Evolutionary conservation across 2,797 vertebrate species (phyloP).

Genomic region (Falco naumanni): DNA sequence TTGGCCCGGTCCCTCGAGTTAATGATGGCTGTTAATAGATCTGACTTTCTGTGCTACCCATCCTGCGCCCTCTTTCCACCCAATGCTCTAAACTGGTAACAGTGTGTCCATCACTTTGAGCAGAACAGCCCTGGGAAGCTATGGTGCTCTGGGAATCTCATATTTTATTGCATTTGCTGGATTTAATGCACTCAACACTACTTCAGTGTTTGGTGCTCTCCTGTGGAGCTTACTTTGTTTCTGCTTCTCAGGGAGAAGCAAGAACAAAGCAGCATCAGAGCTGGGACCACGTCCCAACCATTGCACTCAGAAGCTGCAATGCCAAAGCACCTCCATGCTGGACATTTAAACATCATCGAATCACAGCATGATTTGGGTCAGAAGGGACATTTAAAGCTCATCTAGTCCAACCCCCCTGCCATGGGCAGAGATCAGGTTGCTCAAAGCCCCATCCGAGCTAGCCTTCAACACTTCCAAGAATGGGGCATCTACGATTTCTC

Average conservation of each 20-base stretch:
- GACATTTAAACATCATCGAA: not conserved
- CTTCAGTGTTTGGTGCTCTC: not conserved
- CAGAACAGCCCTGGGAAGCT: not conserved
- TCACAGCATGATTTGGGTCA: not conserved
- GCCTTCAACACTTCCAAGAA: not conserved
- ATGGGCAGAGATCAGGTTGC: not conserved
- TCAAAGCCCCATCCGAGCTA: not conserved
- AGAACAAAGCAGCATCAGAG: not conserved
- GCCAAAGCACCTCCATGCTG: not conserved
- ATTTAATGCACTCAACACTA: not conserved
- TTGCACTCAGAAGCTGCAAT: not conserved
- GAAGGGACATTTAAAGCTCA: not conserved
- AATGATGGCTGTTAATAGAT: not conserved
- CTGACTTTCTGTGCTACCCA: not conserved
- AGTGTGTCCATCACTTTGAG: not conserved
- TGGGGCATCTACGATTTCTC: not conserved
- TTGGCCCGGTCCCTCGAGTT: not conserved
- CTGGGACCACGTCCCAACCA: rapidly evolving
- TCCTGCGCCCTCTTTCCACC: not conserved
- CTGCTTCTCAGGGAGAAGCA: not conserved
- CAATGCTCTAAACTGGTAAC: rapidly evolving
- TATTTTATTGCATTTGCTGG: not conserved
- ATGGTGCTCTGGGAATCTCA: not conserved
- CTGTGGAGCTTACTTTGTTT: not conserved
- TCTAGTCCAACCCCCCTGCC: not conserved